Evolutionary conservation across 2,113 vertebrate genomes (phyloP), one percentile per base, ranked within the genome.

Genomic region (Equus quagga): DNA sequence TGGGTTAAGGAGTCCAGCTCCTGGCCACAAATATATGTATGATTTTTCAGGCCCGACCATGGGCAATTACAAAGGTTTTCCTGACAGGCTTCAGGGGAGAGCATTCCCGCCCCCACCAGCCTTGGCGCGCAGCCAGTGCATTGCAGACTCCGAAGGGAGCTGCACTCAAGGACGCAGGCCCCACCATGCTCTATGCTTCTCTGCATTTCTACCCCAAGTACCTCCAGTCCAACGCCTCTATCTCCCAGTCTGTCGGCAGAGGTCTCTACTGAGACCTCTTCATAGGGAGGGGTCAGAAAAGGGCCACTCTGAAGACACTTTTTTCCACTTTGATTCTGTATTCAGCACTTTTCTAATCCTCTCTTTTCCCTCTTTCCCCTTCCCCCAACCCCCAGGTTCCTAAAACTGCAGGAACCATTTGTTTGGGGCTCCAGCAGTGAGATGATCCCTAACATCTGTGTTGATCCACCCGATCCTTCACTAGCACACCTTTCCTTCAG

Each of bases 161-260:
- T 36, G 5, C 12, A 6, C 0, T n/a, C 26, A 19, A 1, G 6
- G 5, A 33, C 2, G 18, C 18, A 60, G 41, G 44, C 12, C 26
- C 13, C 24, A 13, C 8, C 46, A 18, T 31, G 7, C 3, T 69
- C 60, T 8, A 17, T 19, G n/a, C 15, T 12, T 2, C 10, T 13
- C 28, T 75, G 31, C 2, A 19, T 51, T 56, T 15, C 17, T 67
- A 14, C 2, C 23, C 17, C 23, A 31, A 3, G 3, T 46, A 1
- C 56, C 28, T 62, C 23, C 12, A 49, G 67, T 76, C 46, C 49
- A 13, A 93, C 31, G 3, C 9, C 36, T 67, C 41, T 73, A 36
- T 58, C 58, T 28, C 64, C 12, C n/a, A 82, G 17, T 6, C 11
- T n/a, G 41, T 64, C 33, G 9, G 26, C 33, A 64, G 62, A 54